Conservation (phyloP, 2,113 vertebrate genomes). For the Mystacornis crossleyi region DNA sequence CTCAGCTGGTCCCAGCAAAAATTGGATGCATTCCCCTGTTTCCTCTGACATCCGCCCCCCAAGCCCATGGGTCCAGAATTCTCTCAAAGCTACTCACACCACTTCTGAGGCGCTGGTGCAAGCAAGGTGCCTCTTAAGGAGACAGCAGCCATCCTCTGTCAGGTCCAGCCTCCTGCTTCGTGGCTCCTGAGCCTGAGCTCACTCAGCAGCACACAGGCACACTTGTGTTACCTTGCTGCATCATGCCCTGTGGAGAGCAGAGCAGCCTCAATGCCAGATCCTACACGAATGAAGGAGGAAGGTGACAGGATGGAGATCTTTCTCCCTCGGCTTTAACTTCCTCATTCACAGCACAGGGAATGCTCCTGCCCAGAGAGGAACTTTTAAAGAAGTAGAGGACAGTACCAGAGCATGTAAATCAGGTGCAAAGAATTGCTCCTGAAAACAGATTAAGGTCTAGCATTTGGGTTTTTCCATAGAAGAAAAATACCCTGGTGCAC, state of each 20-base stretch:
- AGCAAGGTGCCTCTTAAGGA: fast-evolving
- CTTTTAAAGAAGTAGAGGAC: neutral
- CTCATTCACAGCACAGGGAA: neutral
- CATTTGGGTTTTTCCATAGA: neutral
- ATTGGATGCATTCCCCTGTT: fast-evolving
- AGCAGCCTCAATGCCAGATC: neutral
- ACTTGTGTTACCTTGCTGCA: neutral
- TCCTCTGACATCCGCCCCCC: neutral
- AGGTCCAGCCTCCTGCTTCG: neutral
- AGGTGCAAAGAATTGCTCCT: neutral
- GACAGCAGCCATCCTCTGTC: fast-evolving
- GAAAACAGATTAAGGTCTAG: neutral
- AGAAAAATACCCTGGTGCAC: neutral
- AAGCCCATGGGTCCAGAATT: neutral
- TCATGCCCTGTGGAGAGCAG: too few relatives aligned
- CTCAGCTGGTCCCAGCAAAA: neutral
- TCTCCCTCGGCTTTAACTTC: neutral
- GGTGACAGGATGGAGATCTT: neutral
- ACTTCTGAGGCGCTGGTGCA: neutral
- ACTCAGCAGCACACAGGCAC: neutral
- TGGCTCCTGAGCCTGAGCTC: neutral
- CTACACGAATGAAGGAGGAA: neutral
- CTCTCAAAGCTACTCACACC: neutral
- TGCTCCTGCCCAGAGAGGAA: neutral
- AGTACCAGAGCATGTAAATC: neutral